A percentile compares a stretch with the other conserved stretches of the same genome.
Evolutionary conservation across 2,113 vertebrate genomes (phyloP).

Genomic region (Entomyzon cyanotis): DNA sequence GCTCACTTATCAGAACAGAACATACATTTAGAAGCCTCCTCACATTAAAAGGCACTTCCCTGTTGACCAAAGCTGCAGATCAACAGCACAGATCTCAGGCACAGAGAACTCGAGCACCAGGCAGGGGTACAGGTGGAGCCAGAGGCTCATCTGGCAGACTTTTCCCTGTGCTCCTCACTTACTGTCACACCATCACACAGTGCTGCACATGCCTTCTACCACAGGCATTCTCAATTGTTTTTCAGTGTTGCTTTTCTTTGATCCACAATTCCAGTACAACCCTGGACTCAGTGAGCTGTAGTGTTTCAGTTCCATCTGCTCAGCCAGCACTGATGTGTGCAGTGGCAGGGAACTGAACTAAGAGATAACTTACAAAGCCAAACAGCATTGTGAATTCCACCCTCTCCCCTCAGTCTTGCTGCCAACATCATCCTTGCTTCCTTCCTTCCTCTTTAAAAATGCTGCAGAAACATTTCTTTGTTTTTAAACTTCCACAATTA

Average conservation of each 20-base stretch:
- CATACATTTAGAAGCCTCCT: no score
- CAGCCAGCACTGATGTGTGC: accelerated
- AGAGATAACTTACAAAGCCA: background rate
- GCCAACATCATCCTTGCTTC: background rate
- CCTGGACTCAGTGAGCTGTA: accelerated
- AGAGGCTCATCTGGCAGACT: accelerated
- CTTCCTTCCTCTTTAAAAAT: background rate
- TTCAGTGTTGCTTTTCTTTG: background rate
- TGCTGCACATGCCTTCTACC: background rate
- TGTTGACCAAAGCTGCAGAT: background rate
- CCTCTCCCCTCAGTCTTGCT: accelerated
- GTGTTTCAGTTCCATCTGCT: background rate
- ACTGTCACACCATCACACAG: no score
- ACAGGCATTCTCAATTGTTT: background rate
- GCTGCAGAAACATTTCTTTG: background rate
- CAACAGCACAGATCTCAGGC: background rate
- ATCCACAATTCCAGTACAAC: accelerated
- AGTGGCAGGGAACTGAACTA: background rate
- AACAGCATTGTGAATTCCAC: background rate
- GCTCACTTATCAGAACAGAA: background rate
- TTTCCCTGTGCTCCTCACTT: accelerated
- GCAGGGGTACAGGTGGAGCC: accelerated
- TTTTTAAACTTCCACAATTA: background rate
- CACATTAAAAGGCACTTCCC: background rate
- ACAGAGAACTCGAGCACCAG: accelerated